phyloP scores from a whole-genome alignment of 2,113 vertebrate genomes.

The Psephotus haematonotus region DNA sequence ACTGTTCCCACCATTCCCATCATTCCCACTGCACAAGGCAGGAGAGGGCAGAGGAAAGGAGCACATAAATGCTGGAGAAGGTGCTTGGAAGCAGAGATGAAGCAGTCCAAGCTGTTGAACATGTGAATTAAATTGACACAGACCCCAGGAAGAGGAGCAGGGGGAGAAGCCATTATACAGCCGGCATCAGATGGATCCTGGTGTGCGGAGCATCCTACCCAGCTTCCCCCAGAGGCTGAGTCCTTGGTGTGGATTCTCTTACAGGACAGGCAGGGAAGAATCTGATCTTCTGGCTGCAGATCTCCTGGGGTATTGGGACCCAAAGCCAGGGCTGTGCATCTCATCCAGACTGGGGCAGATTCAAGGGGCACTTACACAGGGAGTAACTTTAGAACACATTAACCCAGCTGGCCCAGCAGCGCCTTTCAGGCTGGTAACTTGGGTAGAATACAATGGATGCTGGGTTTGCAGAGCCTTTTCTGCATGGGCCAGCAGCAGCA shows the following conservation, averaged over 20 bases:
- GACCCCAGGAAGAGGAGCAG: background rate
- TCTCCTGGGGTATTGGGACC: background rate
- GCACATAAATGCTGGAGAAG: background rate
- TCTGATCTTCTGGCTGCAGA: background rate
- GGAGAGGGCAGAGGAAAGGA: background rate
- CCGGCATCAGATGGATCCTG: background rate
- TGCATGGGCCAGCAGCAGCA: background rate
- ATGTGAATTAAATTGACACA: background rate
- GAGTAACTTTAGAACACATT: background rate
- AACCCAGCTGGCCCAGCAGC: background rate
- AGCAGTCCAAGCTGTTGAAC: background rate
- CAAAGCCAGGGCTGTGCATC: background rate
- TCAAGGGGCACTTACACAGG: fast-evolving
- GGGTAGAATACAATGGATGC: background rate
- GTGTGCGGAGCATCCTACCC: background rate
- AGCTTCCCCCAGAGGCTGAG: background rate
- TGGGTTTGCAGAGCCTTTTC: background rate
- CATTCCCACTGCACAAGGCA: fast-evolving
- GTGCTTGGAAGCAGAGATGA: background rate
- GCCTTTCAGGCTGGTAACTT: background rate
- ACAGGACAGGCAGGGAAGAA: background rate
- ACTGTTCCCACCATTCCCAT: background rate
- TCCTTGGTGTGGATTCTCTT: background rate
- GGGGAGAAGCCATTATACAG: background rate
- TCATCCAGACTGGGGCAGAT: background rate